Base-by-base conservation (phyloP, 2,797 vertebrate species). In the Pelobates cultripes region DNA sequence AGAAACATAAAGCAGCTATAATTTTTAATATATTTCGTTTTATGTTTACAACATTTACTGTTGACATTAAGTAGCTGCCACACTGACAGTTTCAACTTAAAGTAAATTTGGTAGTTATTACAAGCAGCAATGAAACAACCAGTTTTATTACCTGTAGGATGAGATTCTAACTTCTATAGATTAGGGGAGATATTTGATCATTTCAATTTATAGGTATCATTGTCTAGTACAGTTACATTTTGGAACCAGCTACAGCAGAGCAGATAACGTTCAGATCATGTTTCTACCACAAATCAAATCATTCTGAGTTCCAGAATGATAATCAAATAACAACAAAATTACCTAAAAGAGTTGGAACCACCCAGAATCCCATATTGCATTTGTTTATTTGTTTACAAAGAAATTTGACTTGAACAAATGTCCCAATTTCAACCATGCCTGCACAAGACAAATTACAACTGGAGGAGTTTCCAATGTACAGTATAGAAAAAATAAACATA, bases 331-430 rank as follows among this genome's bases (percentile, higher is more conserved):
- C 64, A 67, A 78, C 71, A 70, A 45, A 47, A 71, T 79, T 41
- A 63, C 66, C 81, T 70, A 68, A 75, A 74, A 79, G 66, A 70
- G 67, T 7, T 43, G 77, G 57, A 83, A 70, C 82, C 57, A 17
- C 72, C 67, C 55, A 2, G 6, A 51, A 17, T 63, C 76, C 81
- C 66, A 70, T 43, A 73, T 74, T 71, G 28, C 51, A 70, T 78
- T 67, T 78, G 70, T 70, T 83, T 83, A 83, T 78, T 83, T 15
- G 75, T 83, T 78, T 74, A 83, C 82, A 79, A 79, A 79, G 72
- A 79, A 51, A 51, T 78, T 79, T 42, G 64, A 83, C 76, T 77
- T 40, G 28, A 81, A 76, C 76, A 83, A 69, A 51, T 75, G 47
- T 75, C 77, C 81, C 64, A 8, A 61, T 70, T 78, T 70, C 72